phyloP scores from a whole-genome alignment of 2,888 invertebrate genomes.

The Barypeithes pellucidus region DNA sequence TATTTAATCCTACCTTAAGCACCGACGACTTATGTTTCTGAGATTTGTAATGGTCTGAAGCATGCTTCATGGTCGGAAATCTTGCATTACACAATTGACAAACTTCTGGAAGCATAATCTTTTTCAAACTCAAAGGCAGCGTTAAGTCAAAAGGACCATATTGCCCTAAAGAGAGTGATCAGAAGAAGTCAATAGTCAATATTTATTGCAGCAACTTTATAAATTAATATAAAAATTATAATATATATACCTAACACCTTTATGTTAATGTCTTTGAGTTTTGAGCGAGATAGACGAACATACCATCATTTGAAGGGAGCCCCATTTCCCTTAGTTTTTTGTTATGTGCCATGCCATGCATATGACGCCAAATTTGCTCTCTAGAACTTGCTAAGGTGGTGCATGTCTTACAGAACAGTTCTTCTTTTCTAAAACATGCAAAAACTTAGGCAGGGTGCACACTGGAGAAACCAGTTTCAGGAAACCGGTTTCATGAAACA shows the following conservation, averaged over 20 bases:
- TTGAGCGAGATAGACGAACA: too few species aligned
- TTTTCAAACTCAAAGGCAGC: neutral
- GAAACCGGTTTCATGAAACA: too few species aligned
- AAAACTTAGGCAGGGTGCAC: too few species aligned
- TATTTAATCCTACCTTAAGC: neutral
- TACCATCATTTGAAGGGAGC: neutral
- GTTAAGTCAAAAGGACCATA: neutral
- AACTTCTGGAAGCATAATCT: neutral
- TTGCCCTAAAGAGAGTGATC: neutral
- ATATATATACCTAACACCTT: too few species aligned
- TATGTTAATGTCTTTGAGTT: neutral
- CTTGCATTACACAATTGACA: conserved; percentile 5
- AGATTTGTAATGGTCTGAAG: neutral
- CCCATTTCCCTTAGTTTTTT: neutral
- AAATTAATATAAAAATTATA: too few species aligned
- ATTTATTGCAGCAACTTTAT: too few species aligned
- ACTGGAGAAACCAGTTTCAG: too few species aligned
- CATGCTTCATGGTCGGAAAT: neutral
- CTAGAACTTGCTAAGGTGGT: neutral
- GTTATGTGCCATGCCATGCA: neutral
- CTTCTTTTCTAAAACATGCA: conserved; percentile 8
- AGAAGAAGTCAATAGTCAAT: too few species aligned
- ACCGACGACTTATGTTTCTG: neutral
- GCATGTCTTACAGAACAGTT: neutral
- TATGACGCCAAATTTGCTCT: neutral